phyloP scores from a whole-genome alignment of 2,797 vertebrate species.

The Microhierax caerulescens region DNA sequence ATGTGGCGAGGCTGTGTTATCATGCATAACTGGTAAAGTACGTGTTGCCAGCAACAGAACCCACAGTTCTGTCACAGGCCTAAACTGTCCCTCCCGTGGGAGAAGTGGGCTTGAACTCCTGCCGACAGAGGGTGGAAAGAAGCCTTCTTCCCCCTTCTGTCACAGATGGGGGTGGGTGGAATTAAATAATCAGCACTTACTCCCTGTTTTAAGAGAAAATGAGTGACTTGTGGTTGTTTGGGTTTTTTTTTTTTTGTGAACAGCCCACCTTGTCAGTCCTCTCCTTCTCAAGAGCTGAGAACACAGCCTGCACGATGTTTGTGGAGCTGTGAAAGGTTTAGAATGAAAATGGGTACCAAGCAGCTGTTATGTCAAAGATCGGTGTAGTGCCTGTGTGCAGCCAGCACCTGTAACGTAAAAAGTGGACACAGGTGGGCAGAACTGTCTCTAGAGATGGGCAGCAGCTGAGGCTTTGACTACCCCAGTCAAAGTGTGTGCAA shows the following conservation, averaged over 20 bases:
- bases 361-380: neutral
- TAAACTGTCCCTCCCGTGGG: neutral
- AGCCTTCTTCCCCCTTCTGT: neutral
- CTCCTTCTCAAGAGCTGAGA: neutral
- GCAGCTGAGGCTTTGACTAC: neutral
- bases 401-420: neutral
- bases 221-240: no score
- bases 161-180: neutral
- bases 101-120: neutral
- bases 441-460: neutral
- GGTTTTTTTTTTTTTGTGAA: neutral
- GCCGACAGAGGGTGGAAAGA: neutral
- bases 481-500: neutral
- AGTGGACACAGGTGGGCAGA: neutral
- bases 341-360: neutral
- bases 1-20: neutral
- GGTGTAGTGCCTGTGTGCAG: neutral
- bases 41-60: neutral
- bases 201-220: neutral
- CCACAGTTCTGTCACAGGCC: neutral
- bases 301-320: neutral
- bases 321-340: neutral
- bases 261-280: neutral
- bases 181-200: neutral
- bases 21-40: neutral